Conservation (phyloP, 2,888 invertebrate genomes). For the Hipparchia semele region DNA sequence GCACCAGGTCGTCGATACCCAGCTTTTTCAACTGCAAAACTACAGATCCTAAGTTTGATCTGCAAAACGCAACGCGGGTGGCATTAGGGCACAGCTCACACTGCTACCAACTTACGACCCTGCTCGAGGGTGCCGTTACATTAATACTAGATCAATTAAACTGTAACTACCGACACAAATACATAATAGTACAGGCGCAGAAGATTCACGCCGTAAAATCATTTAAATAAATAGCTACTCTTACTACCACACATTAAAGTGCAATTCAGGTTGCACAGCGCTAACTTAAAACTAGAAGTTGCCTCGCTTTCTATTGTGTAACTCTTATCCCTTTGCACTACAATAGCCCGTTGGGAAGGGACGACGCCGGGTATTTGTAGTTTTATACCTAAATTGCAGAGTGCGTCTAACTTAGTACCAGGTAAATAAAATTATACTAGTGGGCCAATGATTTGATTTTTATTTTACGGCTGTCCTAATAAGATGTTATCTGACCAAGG, state of each 20-base stretch:
- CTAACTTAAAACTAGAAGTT: not conserved
- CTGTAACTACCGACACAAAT: not conserved
- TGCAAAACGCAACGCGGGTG: constrained; percentile 58
- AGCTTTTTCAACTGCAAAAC: constrained; percentile 99
- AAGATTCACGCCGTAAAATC: not conserved
- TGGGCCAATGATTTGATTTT: not conserved
- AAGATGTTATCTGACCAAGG: too few species aligned
- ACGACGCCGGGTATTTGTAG: too few species aligned
- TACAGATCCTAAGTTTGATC: constrained; percentile 97
- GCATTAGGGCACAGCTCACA: constrained; percentile 50
- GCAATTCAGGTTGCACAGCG: not conserved
- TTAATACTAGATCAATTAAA: too few species aligned
- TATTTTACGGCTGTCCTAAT: too few species aligned
- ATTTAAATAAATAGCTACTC: not conserved
- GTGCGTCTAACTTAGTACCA: not conserved
- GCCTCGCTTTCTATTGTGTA: not conserved
- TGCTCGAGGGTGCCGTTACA: too few species aligned
- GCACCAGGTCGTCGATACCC: constrained; percentile 98
- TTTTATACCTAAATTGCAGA: too few species aligned
- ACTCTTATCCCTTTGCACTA: not conserved
- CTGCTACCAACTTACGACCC: not conserved
- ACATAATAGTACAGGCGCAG: not conserved
- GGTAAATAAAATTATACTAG: not conserved
- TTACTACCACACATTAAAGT: not conserved
- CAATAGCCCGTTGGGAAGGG: too few species aligned